Conservation (phyloP, 1,140 invertebrate genomes). For the Brachionus manjavacas region DNA sequence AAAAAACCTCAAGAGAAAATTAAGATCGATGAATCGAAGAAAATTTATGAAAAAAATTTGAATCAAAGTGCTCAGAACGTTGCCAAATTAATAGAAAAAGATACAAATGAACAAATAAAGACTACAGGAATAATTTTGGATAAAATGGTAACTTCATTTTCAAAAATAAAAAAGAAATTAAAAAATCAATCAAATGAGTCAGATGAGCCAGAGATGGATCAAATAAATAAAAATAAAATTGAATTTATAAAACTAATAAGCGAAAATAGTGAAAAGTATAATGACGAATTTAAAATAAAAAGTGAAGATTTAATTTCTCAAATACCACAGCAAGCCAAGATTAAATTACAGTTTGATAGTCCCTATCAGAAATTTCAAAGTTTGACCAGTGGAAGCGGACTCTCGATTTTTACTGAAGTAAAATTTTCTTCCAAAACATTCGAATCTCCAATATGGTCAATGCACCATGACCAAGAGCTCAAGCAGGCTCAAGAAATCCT, state of each 20-base stretch:
- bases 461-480: background rate
- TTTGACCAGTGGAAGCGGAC: background rate
- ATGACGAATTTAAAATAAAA: background rate
- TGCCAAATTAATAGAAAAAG: background rate
- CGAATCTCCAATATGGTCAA: conserved; percentile 26
- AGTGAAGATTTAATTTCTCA: background rate
- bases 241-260: background rate
- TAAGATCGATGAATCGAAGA: too few relatives aligned
- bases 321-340: background rate
- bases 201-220: background rate
- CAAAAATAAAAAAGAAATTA: background rate
- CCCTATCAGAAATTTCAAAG: conserved; percentile 19
- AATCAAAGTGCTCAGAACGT: background rate
- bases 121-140: background rate
- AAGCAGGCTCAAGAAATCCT: background rate
- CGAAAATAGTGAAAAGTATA: background rate
- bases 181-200: background rate
- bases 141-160: background rate
- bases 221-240: background rate
- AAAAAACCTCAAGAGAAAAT: background rate
- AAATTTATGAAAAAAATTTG: background rate
- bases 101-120: background rate
- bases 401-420: background rate
- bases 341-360: background rate
- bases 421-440: background rate